A percentile compares a stretch with the other conserved stretches of the same genome.
Evolutionary conservation across 2,797 vertebrate species (phyloP).

Genomic region (Ambastaia sidthimunki): DNA sequence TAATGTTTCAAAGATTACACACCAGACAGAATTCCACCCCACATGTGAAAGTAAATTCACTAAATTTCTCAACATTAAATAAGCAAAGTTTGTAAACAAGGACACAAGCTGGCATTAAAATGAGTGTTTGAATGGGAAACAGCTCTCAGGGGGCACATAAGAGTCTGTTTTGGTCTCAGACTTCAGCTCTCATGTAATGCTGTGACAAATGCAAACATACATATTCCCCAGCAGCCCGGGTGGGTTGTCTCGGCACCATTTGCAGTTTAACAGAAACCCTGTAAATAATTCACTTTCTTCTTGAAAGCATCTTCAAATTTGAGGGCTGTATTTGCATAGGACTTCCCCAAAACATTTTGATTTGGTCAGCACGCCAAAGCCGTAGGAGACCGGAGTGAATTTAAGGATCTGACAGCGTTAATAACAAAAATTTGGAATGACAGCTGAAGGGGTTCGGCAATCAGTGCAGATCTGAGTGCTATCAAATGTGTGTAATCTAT

Average conservation of each 20-base stretch:
- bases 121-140: constrained; percentile 21
- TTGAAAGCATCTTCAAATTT: constrained; percentile 12
- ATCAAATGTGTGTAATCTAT: neutral
- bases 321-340: constrained; percentile 25
- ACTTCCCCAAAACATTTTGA: constrained; percentile 21
- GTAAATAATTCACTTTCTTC: constrained; percentile 39
- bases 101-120: constrained; percentile 31
- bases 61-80: constrained; percentile 36
- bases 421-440: constrained; percentile 1
- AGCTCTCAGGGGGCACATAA: neutral
- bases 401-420: constrained; percentile 5
- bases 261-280: constrained; percentile 34
- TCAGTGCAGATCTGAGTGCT: constrained; percentile 15
- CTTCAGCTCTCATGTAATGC: constrained; percentile 20
- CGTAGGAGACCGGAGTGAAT: neutral
- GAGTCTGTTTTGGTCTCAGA: constrained; percentile 5
- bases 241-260: constrained; percentile 25
- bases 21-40: constrained; percentile 10
- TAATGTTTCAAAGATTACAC: constrained; percentile 30
- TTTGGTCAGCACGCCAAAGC: constrained; percentile 27
- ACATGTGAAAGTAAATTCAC: constrained; percentile 18
- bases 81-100: constrained; percentile 43
- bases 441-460: constrained; percentile 43
- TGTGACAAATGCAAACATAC: constrained; percentile 5
- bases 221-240: constrained; percentile 17